These are phyloP conservation scores for Cephus sareptanus DNA, from an alignment of 2,888 invertebrate genomes.

Conservation along the genomic window DNA sequence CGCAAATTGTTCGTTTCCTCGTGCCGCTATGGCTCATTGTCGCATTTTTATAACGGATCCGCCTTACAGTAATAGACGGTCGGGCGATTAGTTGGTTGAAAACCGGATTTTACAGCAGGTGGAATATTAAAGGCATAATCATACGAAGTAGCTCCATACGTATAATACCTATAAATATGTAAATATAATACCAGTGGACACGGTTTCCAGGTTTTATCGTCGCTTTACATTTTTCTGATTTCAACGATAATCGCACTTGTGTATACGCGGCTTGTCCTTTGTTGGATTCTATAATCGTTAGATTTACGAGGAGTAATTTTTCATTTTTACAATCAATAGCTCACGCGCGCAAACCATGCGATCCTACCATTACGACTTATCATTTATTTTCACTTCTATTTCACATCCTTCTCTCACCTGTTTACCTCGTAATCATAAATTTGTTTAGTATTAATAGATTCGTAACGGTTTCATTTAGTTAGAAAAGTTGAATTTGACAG, in stretches of 20 bases:
- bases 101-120: background rate
- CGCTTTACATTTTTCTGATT: background rate
- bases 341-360: background rate
- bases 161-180: background rate
- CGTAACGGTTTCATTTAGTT: conserved; percentile 37
- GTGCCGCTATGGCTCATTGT: background rate
- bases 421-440: background rate
- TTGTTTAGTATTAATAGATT: conserved; percentile 15
- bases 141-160: background rate
- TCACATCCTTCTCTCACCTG: background rate
- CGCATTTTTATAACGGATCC: background rate
- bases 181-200: background rate
- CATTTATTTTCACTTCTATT: background rate
- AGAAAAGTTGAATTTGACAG: conserved; percentile 42
- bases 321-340: background rate
- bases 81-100: background rate
- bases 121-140: background rate
- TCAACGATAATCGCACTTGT: background rate
- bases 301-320: background rate
- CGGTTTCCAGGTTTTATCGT: background rate
- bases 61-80: background rate
- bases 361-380: background rate
- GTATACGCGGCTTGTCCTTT: background rate
- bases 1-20: background rate
- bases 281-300: background rate